phyloP scores from a whole-genome alignment of 30 jellyfish, hydroid and myxozoan genomes.

The Morbakka virulenta region DNA sequence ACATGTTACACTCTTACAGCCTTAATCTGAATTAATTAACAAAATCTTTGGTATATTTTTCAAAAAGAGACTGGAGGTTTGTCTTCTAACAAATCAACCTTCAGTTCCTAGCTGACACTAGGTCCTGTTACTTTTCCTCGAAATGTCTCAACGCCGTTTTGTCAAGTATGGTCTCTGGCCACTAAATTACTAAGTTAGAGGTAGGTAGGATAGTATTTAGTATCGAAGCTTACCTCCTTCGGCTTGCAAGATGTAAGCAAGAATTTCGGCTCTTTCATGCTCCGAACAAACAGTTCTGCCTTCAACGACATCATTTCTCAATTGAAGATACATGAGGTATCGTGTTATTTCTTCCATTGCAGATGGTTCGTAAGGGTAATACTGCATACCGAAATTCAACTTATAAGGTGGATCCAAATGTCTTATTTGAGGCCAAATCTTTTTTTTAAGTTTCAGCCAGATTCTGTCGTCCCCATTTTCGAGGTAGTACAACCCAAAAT shows the following conservation, averaged over 20 bases:
- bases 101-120: no score
- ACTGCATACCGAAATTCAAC: conserved; percentile 81
- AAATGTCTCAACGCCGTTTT: no score
- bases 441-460: conserved; percentile 66
- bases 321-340: conserved; percentile 79
- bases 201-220: no score
- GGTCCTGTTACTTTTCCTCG: no score
- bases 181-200: no score
- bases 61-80: no score
- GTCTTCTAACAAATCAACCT: no score
- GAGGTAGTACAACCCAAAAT: conserved; percentile 73
- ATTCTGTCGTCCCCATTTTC: conserved; percentile 54
- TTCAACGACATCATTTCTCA: conserved; percentile 69
- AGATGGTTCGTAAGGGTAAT: conserved; percentile 70
- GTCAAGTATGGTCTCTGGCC: no score
- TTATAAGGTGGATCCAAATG: conserved; percentile 84
- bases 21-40: no score
- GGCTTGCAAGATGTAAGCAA: conserved; percentile 77
- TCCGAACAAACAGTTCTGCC: conserved; percentile 64
- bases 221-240: conserved; percentile 78
- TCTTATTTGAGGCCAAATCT: conserved; percentile 86
- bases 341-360: conserved; percentile 75
- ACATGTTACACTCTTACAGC: no score
- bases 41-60: no score
- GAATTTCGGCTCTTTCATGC: conserved; percentile 71